Percentiles rank a stretch among this genome's conserved stretches.
These are phyloP conservation scores for Chionomys nivalis DNA, from an alignment of 2,113 vertebrate species.

Conservation along the genomic window DNA sequence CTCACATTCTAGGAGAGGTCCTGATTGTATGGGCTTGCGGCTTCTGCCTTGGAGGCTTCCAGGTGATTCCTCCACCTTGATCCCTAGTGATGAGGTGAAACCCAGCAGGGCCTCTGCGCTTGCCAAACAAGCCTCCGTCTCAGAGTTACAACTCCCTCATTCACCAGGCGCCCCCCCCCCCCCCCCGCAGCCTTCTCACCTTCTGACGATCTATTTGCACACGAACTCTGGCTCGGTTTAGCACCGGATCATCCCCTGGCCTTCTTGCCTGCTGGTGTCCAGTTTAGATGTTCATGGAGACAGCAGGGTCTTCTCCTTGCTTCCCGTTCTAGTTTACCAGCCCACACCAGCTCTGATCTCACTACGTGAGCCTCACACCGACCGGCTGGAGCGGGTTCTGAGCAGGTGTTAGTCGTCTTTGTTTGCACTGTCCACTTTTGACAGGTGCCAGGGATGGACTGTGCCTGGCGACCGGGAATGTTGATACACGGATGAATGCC, in stretches of 20 bases:
- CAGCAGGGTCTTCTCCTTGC: not conserved
- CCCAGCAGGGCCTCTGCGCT: not conserved
- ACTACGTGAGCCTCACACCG: not conserved
- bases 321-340: too few relatives aligned
- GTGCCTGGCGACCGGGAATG: not conserved
- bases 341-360: not conserved
- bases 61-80: not conserved
- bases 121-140: not conserved
- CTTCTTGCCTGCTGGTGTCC: not conserved
- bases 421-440: not conserved
- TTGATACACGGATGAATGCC: not conserved
- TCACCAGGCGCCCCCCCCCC: rapidly evolving
- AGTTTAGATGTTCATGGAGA: not conserved
- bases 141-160: not conserved
- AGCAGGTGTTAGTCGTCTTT: not conserved
- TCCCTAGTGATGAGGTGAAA: not conserved
- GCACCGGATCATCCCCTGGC: rapidly evolving
- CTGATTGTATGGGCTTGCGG: not conserved
- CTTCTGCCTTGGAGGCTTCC: not conserved
- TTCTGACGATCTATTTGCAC: rapidly evolving
- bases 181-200: too few relatives aligned
- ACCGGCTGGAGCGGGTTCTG: not conserved
- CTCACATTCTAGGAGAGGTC: not conserved
- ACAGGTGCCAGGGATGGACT: not conserved
- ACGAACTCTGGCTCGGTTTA: not conserved